These are phyloP conservation scores for Platysteira castanea DNA, from an alignment of 2,113 vertebrate species.

Conservation along the genomic window DNA sequence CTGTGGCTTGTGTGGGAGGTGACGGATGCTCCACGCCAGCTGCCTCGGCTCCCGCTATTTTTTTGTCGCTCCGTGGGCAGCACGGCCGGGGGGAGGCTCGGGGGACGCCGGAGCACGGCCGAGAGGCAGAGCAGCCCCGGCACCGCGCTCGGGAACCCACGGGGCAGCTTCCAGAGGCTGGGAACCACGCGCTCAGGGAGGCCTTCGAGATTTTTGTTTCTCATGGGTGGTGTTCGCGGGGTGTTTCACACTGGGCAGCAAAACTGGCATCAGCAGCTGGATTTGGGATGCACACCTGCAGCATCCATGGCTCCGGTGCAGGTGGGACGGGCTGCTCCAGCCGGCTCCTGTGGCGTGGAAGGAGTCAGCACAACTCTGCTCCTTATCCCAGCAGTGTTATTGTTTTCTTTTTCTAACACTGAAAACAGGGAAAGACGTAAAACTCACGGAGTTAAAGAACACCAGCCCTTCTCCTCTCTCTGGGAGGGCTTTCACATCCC, in stretches of 20 bases:
- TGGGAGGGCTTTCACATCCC: neutral
- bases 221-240: neutral
- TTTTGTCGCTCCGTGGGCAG: neutral
- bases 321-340: neutral
- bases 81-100: fast-evolving
- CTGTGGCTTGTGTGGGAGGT: constrained; percentile 32
- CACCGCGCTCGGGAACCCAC: fast-evolving
- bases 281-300: neutral
- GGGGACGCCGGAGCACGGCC: fast-evolving
- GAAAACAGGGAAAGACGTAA: neutral
- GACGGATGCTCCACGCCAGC: neutral
- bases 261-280: neutral
- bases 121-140: neutral
- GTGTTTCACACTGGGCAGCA: neutral
- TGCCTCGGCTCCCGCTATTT: neutral
- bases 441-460: neutral
- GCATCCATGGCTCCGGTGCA: fast-evolving
- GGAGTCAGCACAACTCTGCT: neutral
- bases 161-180: neutral
- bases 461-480: neutral
- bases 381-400: neutral
- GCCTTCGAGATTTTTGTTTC: neutral
- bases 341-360: fast-evolving
- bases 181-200: neutral
- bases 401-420: neutral